Conservation (phyloP, 2,113 vertebrate species). For the Myiozetetes cayanensis region DNA sequence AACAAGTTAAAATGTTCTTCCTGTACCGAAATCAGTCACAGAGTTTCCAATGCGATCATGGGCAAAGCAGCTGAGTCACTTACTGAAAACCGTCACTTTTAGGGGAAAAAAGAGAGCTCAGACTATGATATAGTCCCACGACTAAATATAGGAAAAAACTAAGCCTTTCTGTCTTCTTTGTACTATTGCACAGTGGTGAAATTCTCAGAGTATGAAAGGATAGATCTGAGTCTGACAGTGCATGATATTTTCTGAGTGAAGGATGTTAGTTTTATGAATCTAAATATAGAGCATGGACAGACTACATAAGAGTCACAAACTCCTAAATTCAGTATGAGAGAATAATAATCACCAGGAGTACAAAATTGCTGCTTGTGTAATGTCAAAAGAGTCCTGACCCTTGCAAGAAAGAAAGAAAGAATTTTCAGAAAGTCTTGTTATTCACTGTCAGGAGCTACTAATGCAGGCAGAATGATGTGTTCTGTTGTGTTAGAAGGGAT, state of each 20-base stretch:
- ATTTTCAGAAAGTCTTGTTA: neutral
- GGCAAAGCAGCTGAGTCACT: neutral
- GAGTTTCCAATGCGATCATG: neutral
- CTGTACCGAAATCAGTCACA: neutral
- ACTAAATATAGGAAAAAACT: neutral
- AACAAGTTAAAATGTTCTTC: neutral
- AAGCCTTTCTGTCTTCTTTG: neutral
- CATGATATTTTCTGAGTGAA: neutral
- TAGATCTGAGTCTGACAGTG: neutral
- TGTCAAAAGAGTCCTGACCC: neutral
- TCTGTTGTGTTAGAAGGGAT: neutral
- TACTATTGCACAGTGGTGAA: neutral
- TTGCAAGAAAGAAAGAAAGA: neutral
- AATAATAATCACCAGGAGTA: neutral
- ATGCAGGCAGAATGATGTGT: neutral
- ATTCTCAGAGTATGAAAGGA: neutral
- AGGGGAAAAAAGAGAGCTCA: neutral
- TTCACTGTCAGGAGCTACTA: neutral
- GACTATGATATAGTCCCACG: neutral
- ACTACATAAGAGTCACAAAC: neutral
- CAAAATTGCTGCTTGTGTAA: neutral
- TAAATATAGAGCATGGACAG: slow-evolving; percentile 7
- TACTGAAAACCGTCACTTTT: neutral
- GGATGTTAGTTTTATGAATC: neutral
- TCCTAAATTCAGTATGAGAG: neutral